Evolutionary conservation across 2,888 invertebrate genomes (phyloP), one percentile per base, ranked within the genome.

Genomic region (Rosalia funebris): DNA sequence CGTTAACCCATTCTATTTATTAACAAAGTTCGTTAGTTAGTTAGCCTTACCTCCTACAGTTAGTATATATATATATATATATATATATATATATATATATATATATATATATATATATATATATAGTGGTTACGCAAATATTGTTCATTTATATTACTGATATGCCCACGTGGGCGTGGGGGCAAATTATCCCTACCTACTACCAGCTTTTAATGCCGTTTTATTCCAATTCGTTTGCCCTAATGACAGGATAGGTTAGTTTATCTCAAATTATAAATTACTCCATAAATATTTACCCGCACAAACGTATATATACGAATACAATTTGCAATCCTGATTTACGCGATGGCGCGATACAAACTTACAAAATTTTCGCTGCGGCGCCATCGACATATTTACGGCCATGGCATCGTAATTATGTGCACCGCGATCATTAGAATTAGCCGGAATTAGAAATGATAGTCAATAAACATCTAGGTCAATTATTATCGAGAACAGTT

Each of bases 391-490:
- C 12, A 57, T 60, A 59, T 60, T 63, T 59, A 57, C 53, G 34
- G 52, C 37, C 31, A 12, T 34, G 25, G 31, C 20, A 31, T 19
- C 20, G 32, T 59, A 62, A 60, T 57, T 57, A 62, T 62, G 52
- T 53, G 56, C 41, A 44, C 34, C 46, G 48, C 39, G 53, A 53
- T 60, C 47, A 57, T 53, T 57, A 57, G 48, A 53, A 63, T 63
- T 57, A 60, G 59, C 42, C 25, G 41, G 42, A 5, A 31, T 53
- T 15, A 52, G 41, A 20, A 42, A 41, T 42, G 50, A 41, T 42
- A 45, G 56, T 58, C 59, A 62, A 61, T 64, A 64, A 64, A 61
- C 50, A 39, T 50, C 34, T 20, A 50, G 58, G 53, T 59, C 59
- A 56, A 64, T 64, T 58, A 61, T 63, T 39, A 50, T 50, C 39